These are phyloP conservation scores for Pentalonia nigronervosa DNA, from an alignment of 1,140 invertebrate species.

Conservation along the genomic window DNA sequence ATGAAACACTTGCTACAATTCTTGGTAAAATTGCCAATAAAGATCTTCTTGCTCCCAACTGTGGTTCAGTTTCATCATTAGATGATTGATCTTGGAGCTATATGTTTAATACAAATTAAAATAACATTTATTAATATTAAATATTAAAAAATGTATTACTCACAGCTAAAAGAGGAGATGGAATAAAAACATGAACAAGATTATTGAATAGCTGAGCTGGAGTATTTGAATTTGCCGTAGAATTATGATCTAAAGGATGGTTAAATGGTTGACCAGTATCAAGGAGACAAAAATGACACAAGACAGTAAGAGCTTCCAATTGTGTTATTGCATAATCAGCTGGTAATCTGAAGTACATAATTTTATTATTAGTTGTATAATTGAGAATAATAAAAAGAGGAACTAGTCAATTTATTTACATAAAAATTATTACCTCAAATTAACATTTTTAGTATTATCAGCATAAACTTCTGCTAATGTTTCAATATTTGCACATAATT, in stretches of 20 bases:
- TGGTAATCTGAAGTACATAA: constrained; percentile 64
- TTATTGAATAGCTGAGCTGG: constrained; percentile 79
- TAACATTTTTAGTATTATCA: constrained; percentile 43
- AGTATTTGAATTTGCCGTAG: constrained; percentile 64
- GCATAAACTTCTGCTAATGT: constrained; percentile 68
- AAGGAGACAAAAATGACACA: constrained; percentile 86
- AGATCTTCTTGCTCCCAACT: constrained; percentile 70
- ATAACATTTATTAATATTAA: constrained; percentile 48
- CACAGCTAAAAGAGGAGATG: constrained; percentile 66
- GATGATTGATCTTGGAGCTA: constrained; percentile 55
- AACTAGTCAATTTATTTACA: not conserved
- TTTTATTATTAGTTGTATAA: not conserved
- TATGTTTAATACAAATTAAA: not conserved
- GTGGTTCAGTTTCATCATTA: constrained; percentile 61
- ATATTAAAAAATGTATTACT: constrained; percentile 61
- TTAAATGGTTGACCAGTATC: constrained; percentile 74
- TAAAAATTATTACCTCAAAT: constrained; percentile 38
- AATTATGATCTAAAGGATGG: constrained; percentile 67
- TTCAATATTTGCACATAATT: constrained; percentile 86
- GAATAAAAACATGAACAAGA: constrained; percentile 80
- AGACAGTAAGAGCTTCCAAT: constrained; percentile 81
- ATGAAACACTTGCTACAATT: constrained; percentile 80
- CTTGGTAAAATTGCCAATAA: constrained; percentile 82
- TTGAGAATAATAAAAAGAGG: not conserved
- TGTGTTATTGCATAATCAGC: constrained; percentile 83